These are phyloP conservation scores for Drosophila imparisetae DNA, from an alignment of 2,888 invertebrate species.

Conservation along the genomic window DNA sequence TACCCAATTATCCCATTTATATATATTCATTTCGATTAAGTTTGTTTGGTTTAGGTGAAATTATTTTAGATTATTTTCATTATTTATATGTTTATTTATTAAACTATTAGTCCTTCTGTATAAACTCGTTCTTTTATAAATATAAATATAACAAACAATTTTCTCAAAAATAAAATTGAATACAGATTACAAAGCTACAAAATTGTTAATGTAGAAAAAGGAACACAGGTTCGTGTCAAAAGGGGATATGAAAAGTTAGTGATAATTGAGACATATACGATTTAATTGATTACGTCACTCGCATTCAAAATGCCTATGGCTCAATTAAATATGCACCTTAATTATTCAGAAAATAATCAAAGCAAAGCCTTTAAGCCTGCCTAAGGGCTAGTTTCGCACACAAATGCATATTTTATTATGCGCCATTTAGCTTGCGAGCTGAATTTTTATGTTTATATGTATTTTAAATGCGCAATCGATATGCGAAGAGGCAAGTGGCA, in stretches of 20 bases:
- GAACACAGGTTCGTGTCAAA: conserved; percentile 73
- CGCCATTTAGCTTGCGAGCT: conserved; percentile 43
- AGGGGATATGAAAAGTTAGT: conserved; percentile 74
- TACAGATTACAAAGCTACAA: conserved; percentile 38
- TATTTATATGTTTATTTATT: conserved; percentile 1
- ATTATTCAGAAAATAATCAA: conserved; percentile 24
- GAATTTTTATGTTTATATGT: conserved; percentile 56
- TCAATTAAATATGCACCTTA: neutral
- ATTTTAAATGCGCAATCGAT: conserved; percentile 69
- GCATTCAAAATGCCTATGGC: neutral
- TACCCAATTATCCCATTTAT: neutral
- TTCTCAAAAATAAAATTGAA: conserved; percentile 30
- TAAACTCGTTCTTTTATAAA: neutral
- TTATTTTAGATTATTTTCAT: conserved; percentile 4
- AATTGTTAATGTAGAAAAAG: conserved; percentile 39
- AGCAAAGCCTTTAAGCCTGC: conserved; percentile 17
- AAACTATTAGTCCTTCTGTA: conserved; percentile 2
- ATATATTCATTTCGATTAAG: conserved; percentile 5
- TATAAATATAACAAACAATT: conserved; percentile 2
- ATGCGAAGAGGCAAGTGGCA: conserved; percentile 16
- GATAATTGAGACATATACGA: conserved; percentile 17
- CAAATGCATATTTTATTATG: conserved; percentile 52
- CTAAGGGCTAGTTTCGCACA: conserved; percentile 19
- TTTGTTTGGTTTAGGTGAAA: neutral
- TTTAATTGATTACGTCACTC: conserved; percentile 6